Conservation (phyloP, 1,140 invertebrate species). For the Brachionus paranguensis region DNA sequence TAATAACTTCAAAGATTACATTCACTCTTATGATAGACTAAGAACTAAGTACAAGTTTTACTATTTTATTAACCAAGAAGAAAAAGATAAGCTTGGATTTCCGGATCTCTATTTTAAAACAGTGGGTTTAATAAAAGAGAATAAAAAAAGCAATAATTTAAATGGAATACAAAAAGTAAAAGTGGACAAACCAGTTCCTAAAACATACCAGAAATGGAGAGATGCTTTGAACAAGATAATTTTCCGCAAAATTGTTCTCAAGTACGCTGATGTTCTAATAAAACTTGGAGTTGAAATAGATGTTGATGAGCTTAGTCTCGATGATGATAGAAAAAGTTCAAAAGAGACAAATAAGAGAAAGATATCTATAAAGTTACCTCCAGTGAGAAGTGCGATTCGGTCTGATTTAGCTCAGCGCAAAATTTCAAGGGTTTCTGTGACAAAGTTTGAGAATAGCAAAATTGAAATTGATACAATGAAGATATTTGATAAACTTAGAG, state of each 20-base stretch:
- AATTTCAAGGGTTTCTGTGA: not conserved
- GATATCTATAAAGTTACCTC: not conserved
- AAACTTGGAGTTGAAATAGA: conserved; percentile 20
- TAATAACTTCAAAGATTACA: conserved; percentile 31
- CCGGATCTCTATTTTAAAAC: conserved; percentile 35
- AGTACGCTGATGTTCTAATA: not conserved
- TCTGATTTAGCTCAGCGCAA: not conserved
- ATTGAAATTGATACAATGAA: not conserved
- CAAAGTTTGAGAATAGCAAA: not conserved
- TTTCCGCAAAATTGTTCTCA: not conserved
- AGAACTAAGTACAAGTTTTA: conserved; percentile 22
- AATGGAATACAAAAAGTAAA: not conserved
- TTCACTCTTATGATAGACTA: not conserved
- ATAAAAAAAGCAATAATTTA: not conserved
- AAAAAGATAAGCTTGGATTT: not conserved
- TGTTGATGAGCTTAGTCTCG: not conserved
- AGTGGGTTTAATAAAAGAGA: conserved; percentile 7
- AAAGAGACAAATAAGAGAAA: not conserved
- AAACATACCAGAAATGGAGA: conserved; percentile 4
- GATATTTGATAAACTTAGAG: not conserved
- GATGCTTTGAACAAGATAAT: conserved; percentile 30
- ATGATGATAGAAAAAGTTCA: not conserved
- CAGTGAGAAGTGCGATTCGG: not conserved
- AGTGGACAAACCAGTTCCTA: not conserved
- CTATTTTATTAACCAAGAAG: conserved; percentile 14